Evolutionary conservation across 2,797 vertebrate genomes (phyloP), one percentile per base, ranked within the genome.

Genomic region (Anas bahamensis): DNA sequence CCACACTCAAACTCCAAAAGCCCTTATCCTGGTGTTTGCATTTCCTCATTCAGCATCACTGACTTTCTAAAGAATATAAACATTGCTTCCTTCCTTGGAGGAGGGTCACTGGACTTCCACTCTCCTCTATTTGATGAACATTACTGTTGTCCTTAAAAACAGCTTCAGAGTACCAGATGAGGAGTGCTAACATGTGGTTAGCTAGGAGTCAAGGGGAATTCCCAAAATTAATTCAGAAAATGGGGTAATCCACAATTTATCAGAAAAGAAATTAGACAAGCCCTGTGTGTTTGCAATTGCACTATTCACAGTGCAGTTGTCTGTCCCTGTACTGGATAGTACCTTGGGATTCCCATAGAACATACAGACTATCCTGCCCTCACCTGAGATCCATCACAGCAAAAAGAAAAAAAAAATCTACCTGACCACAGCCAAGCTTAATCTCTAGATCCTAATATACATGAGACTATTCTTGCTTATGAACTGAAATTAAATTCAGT

Each of bases 121-220:
- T 77, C 65, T 74, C 74, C 53, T 39, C 50, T 29, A 77, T 85
- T 9, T 19, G 61, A 52, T 83, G 90, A 79, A 92, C 93, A 94
- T 65, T 42, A 61, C 59, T 87, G 72, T 65, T 80, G 86, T 65
- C 57, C 74, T 89, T 95, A 92, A 95, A 96, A 96, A 65, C 86
- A 89, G 31, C 83, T 82, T 87, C 68, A 61, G 64, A 89, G 88
- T 60, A 71, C 88, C 78, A 78, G 89, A 88, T 94, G 95, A 89
- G 42, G 33, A 94, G 69, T 35, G 84, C 75, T 83, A 88, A 93
- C 86, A 81, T 52, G 79, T 75, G 68, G 90, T 89, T 91, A 95
- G 87, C 68, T 77, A 83, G 63, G 85, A 96, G 90, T 96, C 68
- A 79, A 92, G 50, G 56, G 64, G 19, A 31, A 74, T 88, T 95